phyloP scores from a whole-genome alignment of 2,113 vertebrate species.

The Tylochromis polylepis region DNA sequence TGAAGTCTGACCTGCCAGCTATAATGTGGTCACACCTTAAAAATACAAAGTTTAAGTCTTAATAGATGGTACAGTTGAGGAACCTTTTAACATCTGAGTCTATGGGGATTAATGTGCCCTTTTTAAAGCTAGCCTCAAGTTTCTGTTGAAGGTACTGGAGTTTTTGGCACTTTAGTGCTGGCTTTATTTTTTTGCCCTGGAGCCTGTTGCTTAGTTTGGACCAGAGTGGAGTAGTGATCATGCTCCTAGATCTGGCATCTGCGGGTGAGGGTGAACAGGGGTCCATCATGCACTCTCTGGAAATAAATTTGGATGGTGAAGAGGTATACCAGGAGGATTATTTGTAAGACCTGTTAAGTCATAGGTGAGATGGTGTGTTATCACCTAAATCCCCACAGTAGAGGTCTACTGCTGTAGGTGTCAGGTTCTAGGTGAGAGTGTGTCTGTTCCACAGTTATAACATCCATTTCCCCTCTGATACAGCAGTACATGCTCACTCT shows the following conservation, averaged over 20 bases:
- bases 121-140: background rate
- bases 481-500: constrained; percentile 21
- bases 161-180: background rate
- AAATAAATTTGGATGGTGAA: background rate
- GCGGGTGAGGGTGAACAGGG: background rate
- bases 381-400: constrained; percentile 35
- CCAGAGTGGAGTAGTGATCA: background rate
- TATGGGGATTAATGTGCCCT: background rate
- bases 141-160: background rate
- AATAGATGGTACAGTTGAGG: background rate
- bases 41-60: background rate
- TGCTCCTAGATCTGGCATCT: constrained; percentile 17
- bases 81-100: background rate
- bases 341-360: constrained; percentile 21
- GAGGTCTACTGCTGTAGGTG: constrained; percentile 27
- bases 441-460: constrained; percentile 40
- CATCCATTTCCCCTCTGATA: constrained; percentile 39
- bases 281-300: background rate
- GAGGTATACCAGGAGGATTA: background rate
- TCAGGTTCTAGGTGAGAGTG: constrained; percentile 32
- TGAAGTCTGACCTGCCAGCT: background rate
- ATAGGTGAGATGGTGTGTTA: constrained; percentile 14
- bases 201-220: background rate
- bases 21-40: background rate
- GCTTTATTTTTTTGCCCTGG: background rate